Evolutionary conservation across 2,113 vertebrate species (phyloP), one percentile per base, ranked within the genome.

Genomic region (Gobio gobio): DNA sequence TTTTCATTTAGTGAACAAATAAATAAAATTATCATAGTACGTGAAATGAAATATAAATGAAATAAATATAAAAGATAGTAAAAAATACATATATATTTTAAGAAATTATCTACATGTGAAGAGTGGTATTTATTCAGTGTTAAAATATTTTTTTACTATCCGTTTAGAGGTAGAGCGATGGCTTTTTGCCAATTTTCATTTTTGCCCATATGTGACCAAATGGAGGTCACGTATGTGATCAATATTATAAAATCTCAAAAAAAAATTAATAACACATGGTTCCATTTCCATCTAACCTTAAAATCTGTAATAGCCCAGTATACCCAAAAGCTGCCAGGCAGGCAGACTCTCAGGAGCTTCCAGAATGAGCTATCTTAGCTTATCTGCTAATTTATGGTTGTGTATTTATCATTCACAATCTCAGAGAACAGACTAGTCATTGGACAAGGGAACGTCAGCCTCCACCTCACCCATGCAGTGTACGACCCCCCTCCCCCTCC

Each of bases 351-450:
- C 73, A 70, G 75, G 82, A 75, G 47, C 45, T 70, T 61, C 20
- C 43, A 74, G 64, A 47, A 26, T 10, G 16, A 70, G 79, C 29
- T 29, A 29, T 29, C 29, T 29, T 45, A 51, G 83, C 68, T 83
- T 85, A 88, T 88, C 84, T 79, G 74, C 72, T 85, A 88, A 87
- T 83, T 86, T 82, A 89, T 47, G 78, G 58, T 72, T 76, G 68
- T 20, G 75, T 68, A 26, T 63, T 73, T 54, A 70, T 70, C 49
- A 26, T 70, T 86, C 18, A n/a, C 82, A 64, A 63, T 79, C 83
- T 82, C 78, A 66, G 70, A 49, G 77, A 91, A 86, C 84, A 80
- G 87, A 66, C 86, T 84, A 86, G 83, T 89, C 81, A 87, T 86
- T 85, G 56, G 59, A 66, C 43, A 18, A 66, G 16, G 36, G 73